Conservation (phyloP, 2,113 vertebrate genomes). For the Microcebus murinus region DNA sequence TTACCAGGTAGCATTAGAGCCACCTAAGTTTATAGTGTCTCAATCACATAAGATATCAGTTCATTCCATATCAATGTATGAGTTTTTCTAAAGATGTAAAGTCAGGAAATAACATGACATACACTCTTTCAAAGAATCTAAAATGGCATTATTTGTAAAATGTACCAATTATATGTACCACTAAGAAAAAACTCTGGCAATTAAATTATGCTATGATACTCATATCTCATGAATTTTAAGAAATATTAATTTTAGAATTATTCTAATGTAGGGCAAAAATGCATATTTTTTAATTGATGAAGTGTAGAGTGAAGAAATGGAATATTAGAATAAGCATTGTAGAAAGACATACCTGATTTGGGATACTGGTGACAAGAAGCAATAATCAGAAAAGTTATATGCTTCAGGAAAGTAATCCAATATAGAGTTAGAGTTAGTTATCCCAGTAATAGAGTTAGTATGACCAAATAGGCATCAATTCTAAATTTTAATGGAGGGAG, state of each 20-base stretch:
- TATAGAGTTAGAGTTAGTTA: background rate
- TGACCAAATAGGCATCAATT: background rate
- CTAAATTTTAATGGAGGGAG: background rate
- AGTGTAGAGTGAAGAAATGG: background rate
- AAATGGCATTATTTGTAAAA: background rate
- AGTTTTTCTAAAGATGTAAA: background rate
- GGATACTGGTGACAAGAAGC: background rate
- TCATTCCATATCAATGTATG: background rate
- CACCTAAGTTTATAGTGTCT: background rate
- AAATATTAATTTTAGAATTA: background rate
- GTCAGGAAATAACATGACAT: background rate
- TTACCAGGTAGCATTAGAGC: background rate
- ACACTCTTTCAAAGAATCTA: background rate
- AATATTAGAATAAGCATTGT: background rate
- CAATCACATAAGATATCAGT: background rate
- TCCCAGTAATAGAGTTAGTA: background rate
- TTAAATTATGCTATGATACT: background rate
- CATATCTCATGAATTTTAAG: background rate
- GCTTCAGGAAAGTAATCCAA: background rate
- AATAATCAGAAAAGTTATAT: background rate
- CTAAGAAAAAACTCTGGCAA: background rate
- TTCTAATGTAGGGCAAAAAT: background rate
- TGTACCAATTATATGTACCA: background rate
- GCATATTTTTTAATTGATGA: background rate
- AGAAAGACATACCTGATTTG: no score